Base-by-base conservation (phyloP, 1,140 invertebrate genomes). In the Ladona fulva region DNA sequence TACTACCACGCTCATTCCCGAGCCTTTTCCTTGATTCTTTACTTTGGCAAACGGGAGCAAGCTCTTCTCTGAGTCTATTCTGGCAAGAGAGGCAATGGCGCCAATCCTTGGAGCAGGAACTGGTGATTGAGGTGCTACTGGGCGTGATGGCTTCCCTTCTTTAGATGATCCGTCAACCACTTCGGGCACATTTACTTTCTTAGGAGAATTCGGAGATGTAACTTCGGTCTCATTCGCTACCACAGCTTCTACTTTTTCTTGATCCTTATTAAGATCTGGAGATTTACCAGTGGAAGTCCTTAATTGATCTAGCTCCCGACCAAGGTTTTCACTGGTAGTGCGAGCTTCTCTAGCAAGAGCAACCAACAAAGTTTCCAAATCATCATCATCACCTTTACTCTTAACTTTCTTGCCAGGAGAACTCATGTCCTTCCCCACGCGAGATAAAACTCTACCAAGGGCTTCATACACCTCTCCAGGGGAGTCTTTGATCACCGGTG, bases 291-390 rank as follows among this genome's bases (percentile, higher is more conserved):
- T 6, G 52, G 52, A 66, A 19, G 52, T 66, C 52, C n/a, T 66
- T 8, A 81, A 74, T 77, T 81, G 76, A 25, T 80, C 78, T n/a
- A 81, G 77, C 59, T 81, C 78, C 37, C 77, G 66, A 74, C 77
- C 78, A 22, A 81, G 59, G 52, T 80, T 77, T 75, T 80, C 81
- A 78, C 79, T 80, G 19, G 79, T 78, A 12, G 78, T 78, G 11
- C 75, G 76, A 10, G 80, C 81, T 77, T 81, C 81, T 44, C 73
- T 77, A 19, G 80, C 81, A 11, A 81, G 42, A 0, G 79, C 79
- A 14, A 79, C 52, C 22, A 81, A 73, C 11, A 81, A 73, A 25
- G 81, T 79, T 66, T 80, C 80, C 24, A 79, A 44, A 66, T 66
- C 52, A 66, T 66, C 52, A 3, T 12, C 16, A 5, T 16, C n/a